These are phyloP conservation scores for Polyodon spathula DNA, from an alignment of 2,113 vertebrate species.

Conservation along the genomic window DNA sequence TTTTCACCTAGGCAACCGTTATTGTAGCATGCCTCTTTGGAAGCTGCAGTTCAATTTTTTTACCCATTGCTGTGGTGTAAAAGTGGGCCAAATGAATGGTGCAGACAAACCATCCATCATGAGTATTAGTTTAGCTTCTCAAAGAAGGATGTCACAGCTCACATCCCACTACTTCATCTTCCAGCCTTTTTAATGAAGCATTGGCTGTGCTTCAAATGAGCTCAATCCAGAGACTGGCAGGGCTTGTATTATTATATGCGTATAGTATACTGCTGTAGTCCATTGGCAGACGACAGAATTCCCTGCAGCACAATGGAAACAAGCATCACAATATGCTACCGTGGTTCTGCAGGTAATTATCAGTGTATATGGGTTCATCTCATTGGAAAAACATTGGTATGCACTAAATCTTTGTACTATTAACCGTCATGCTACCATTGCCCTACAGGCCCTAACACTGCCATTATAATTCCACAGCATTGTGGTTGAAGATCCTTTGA, in stretches of 20 bases:
- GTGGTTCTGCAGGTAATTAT: too few relatives aligned
- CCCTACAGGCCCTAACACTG: too few relatives aligned
- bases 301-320: too few relatives aligned
- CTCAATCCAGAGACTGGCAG: not conserved
- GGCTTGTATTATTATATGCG: not conserved
- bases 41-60: conserved; percentile 21
- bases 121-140: conserved; percentile 42
- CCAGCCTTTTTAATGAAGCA: conserved; percentile 21
- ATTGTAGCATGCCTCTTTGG: conserved; percentile 22
- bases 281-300: too few relatives aligned
- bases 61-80: conserved; percentile 24
- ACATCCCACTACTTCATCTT: conserved; percentile 27
- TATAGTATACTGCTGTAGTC: too few relatives aligned
- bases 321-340: too few relatives aligned
- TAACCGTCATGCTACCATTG: too few relatives aligned
- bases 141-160: conserved; percentile 30
- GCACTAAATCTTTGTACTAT: too few relatives aligned
- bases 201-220: conserved; percentile 22
- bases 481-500: too few relatives aligned
- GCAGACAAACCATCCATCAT: conserved; percentile 42
- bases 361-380: too few relatives aligned
- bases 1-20: conserved; percentile 23
- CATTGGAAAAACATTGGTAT: too few relatives aligned
- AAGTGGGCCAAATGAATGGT: conserved; percentile 36
- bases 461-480: too few relatives aligned